Evolutionary conservation across 2,797 vertebrate genomes (phyloP), one percentile per base, ranked within the genome.

Genomic region (Silurus lanzhouensis): DNA sequence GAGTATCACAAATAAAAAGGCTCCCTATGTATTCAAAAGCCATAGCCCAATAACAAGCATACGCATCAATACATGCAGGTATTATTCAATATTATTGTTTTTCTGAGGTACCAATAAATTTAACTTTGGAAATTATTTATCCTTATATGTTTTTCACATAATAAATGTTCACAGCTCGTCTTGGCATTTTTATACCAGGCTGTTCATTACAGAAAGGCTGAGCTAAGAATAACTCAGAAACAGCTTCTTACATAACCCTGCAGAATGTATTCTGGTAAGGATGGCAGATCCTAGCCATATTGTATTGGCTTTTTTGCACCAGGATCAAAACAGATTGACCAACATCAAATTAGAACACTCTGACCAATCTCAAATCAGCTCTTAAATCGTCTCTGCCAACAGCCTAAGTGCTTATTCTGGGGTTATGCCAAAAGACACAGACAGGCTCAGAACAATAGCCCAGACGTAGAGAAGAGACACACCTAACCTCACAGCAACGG

Each of bases 201-300:
- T 92, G 90, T 91, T 89, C 92, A 92, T 93, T 94, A 93, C 92
- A 92, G 90, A 80, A 89, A 94, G 93, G 93, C 94, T 89, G 91
- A 77, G 88, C 95, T 95, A 95, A 95, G 93, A 95, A 95, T 95
- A 95, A 94, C 91, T 81, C 17, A 90, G 85, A 93, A 93, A 93
- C 93, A 93, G 92, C 91, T 92, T 92, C 93, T 96, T 95, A 93
- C 94, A 94, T 96, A 96, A 96, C 85, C 76, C 88, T 46, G 87
- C 91, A 71, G 85, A 19, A 89, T 92, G 94, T 93, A 94, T 94
- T 93, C 91, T 95, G 94, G 93, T 92, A 92, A 82, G 90, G 90
- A 91, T 89, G 91, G 91, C 92, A 90, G 68, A 85, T 84, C 61
- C 78, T 52, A 76, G 78, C 63, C 81, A 86, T 83, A 86, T 12